phyloP scores from a whole-genome alignment of 2,888 invertebrate species.

The Drosophila mimetica region DNA sequence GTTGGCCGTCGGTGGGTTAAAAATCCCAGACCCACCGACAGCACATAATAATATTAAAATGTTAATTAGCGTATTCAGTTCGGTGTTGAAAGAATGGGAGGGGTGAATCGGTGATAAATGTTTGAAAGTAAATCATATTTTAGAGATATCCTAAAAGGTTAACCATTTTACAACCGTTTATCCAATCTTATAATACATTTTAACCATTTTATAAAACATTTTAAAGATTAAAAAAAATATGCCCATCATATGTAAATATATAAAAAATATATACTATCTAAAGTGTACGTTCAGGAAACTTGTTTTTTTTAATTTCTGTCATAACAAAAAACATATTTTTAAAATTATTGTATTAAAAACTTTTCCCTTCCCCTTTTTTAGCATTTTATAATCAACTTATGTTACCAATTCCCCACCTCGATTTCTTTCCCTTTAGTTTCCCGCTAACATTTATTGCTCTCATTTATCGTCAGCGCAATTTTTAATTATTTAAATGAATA shows the following conservation, averaged over 20 bases:
- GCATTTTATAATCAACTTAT: constrained; percentile 10
- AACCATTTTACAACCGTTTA: no score
- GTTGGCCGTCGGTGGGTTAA: constrained; percentile 44
- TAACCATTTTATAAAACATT: no score
- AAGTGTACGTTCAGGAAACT: no score
- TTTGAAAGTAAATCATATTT: neutral
- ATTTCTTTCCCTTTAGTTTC: neutral
- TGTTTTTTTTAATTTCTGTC: no score
- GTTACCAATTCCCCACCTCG: neutral
- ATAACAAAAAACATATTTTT: no score
- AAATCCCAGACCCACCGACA: constrained; percentile 22
- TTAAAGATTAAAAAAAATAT: no score
- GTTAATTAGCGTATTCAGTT: constrained; percentile 74
- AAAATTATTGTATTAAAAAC: neutral
- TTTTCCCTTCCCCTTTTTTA: neutral
- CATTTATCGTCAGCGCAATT: constrained; percentile 40
- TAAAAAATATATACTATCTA: no score
- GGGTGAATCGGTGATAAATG: neutral
- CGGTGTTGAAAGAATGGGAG: constrained; percentile 22
- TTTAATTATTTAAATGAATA: constrained; percentile 70
- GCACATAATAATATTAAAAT: constrained; percentile 76
- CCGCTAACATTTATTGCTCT: constrained; percentile 36
- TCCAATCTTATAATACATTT: no score
- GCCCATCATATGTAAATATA: no score
- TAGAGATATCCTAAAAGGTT: neutral